Evolutionary conservation across 1,140 invertebrate genomes (phyloP).

Genomic region (Helicoverpa armigera): DNA sequence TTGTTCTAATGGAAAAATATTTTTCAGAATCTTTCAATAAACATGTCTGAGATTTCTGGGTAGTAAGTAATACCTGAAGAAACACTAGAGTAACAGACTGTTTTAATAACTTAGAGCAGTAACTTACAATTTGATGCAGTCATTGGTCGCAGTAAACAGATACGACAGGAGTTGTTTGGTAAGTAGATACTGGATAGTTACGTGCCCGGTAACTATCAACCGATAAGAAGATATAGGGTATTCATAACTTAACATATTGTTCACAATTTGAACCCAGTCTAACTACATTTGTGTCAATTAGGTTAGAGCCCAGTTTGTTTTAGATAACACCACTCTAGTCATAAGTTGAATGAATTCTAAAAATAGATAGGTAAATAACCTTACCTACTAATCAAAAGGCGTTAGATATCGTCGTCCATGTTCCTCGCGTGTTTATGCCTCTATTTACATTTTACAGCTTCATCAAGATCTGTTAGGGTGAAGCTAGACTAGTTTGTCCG

Average conservation of each 20-base stretch:
- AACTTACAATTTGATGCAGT: no score
- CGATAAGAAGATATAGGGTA: constrained; percentile 5
- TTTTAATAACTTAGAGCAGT: no score
- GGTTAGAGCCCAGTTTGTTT: constrained; percentile 37
- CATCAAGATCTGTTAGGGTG: constrained; percentile 5
- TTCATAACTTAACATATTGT: constrained; percentile 19
- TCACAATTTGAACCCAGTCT: constrained; percentile 23
- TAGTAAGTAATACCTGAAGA: no score
- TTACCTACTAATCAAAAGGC: constrained; percentile 15
- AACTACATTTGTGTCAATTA: constrained; percentile 41
- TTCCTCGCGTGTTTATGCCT: constrained; percentile 23
- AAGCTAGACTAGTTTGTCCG: background rate
- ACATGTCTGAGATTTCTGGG: no score
- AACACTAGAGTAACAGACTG: no score
- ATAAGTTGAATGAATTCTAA: constrained; percentile 40
- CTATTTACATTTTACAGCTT: constrained; percentile 20
- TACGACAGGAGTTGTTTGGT: no score
- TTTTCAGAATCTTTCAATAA: no score
- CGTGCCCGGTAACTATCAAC: background rate
- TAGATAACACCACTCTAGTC: constrained; percentile 28
- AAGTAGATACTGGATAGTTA: background rate
- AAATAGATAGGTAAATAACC: constrained; percentile 40
- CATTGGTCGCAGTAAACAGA: no score
- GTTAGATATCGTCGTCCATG: constrained; percentile 13
- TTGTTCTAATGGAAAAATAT: no score